Base-by-base conservation (phyloP, 2,797 vertebrate genomes). In the Tadarida brasiliensis region DNA sequence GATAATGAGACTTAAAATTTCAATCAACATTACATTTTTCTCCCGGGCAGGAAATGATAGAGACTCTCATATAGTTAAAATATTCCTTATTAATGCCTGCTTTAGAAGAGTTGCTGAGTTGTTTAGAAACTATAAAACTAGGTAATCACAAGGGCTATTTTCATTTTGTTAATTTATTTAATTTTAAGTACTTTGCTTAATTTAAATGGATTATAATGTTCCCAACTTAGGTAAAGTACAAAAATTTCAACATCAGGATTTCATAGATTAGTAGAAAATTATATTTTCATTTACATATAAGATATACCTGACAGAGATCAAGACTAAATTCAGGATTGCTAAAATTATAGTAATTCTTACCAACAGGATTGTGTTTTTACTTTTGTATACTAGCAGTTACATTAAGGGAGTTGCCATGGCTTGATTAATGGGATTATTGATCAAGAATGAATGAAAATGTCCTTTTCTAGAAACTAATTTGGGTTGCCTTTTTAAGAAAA, bases 1-100 rank as follows among this genome's bases (percentile, higher is more conserved):
- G 73, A 33, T 92, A 82, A 91, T 92, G 35, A 59, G 33, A 51
- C 26, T 85, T 95, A 86, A 78, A 81, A 92, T 91, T 88, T 93
- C 47, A 83, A 4, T 76, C 33, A 76, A n/a, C 15, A 22, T 87
- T 95, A 67, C 73, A 57, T 11, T 83, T 65, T 97, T 51, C 20
- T 71, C 12, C 19, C 57, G 39, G 51, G 30, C 22, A 70, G 35
- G n/a, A 86, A 90, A 35, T 92, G 11, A 67, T 59, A 82, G 54
- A 93, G 49, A 87, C 1, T 88, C 7, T 67, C 19, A 15, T 76
- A 54, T 65, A 73, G 77, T 82, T 92, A 67, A 68, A 73, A 49
- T 49, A 68, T 49, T 59, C 11, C 4, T 44, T 87, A 6, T 88
- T 90, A 35, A 65, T 76, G 4, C 1, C 30, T 44, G 14, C 19